Evolutionary conservation across 1,140 invertebrate species (phyloP).

Genomic region (Octopus sinensis): DNA sequence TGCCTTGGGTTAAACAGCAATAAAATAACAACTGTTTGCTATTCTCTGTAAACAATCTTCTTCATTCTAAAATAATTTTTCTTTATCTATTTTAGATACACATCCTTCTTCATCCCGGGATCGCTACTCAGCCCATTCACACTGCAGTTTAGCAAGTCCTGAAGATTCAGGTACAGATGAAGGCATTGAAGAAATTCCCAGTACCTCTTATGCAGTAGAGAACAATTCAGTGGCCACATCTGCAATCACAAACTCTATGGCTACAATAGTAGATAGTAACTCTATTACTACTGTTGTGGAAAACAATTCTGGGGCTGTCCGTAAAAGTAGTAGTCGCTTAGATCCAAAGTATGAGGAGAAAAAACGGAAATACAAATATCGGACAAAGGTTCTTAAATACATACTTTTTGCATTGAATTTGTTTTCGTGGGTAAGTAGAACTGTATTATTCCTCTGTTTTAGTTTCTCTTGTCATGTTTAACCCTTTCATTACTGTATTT

Average conservation of each 20-base stretch:
- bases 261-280: background rate
- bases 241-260: background rate
- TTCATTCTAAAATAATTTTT: background rate
- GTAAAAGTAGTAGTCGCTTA: constrained; percentile 13
- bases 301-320: background rate
- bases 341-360: constrained; percentile 36
- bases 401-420: constrained; percentile 42
- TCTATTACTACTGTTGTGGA: background rate
- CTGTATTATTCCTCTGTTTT: too few relatives aligned
- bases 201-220: background rate
- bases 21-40: background rate
- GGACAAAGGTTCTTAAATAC: constrained; percentile 37
- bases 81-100: background rate
- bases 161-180: background rate
- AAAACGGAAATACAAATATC: constrained; percentile 38
- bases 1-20: background rate
- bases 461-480: too few relatives aligned
- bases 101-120: background rate
- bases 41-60: background rate
- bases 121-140: background rate
- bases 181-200: background rate
- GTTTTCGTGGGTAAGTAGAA: constrained; percentile 40
- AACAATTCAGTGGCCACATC: background rate
- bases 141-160: background rate
- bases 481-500: too few relatives aligned